Evolutionary conservation across 2,797 vertebrate genomes (phyloP), one percentile per base, ranked within the genome.

Genomic region (Typhlichthys eigenmanni): DNA sequence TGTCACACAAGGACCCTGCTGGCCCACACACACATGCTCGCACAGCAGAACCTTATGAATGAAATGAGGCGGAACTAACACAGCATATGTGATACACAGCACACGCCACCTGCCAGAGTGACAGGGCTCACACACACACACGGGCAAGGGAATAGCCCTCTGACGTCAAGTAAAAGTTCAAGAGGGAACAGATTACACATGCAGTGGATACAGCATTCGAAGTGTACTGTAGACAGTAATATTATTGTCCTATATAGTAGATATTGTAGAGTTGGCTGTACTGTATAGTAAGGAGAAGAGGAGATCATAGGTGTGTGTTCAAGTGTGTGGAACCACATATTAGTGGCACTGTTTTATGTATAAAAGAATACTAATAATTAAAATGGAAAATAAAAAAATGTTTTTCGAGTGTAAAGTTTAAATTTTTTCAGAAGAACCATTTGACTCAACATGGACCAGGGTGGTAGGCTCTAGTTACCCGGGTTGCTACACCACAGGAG

Each of bases 21-120:
- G 54, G 46, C 34, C 58, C 48, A 62, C 62, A 66, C 38, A 43
- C n/a, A 53, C 32, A 16, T 50, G 58, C 47, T 55, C 64, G 78
- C 67, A 77, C 17, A 69, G 54, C 71, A 78, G 64, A 71, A 71
- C 66, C 74, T 75, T 64, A 77, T 74, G 70, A 77, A 72, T 63
- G 72, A 79, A 80, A 86, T 78, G 75, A 80, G 71, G 9, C 69
- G 51, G 69, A 71, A 74, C 63, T 67, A 82, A 78, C 56, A 51
- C 16, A 74, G 61, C 79, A 77, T 76, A 75, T 76, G 79, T 74
- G 77, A 64, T 48, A 29, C 75, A 71, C 68, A 72, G 66, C 60
- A 69, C 60, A 79, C 54, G 45, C 64, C 71, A 68, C 81, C 74
- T 76, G 79, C 55, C 71, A 61, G 60, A 58, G 16, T 48, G 69